Evolutionary conservation across 2,113 vertebrate genomes (phyloP), one percentile per base, ranked within the genome.

Genomic region (Microcebus jonahi): DNA sequence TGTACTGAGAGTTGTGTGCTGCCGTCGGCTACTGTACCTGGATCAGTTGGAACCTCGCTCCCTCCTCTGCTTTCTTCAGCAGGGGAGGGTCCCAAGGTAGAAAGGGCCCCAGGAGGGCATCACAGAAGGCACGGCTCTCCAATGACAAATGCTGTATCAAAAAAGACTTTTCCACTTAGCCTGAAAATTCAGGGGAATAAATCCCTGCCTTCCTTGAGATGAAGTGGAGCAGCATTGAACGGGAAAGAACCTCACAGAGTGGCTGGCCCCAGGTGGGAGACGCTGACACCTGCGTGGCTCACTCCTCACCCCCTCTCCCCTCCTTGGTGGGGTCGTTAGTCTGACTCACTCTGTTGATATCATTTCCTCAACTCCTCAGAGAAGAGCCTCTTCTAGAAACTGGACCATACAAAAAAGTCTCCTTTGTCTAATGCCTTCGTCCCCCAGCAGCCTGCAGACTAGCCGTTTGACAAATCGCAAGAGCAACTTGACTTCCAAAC

Each of bases 141-240:
- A 14, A n/a, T 10, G 70, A 61, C 63, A 79, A 73, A 55, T 10
- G 39, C 50, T 11, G 1, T 34, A 34, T 89, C 14, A 29, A 36
- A 83, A 86, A 88, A 18, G 39, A 79, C 11, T 90, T 90, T 83
- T 50, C 93, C 67, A 17, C 73, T 65, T n/a, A 34, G 31, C 34
- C 93, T 97, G 87, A 65, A 85, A 68, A n/a, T 50, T 88, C 65
- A 29, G 45, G 31, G 42, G 76, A 82, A 76, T 36, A 48, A 75
- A 92, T 61, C 11, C 48, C 34, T 14, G 68, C 48, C 71, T 83
- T 67, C 70, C 92, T 84, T 53, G 91, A 90, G 70, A 79, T 77
- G 34, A 25, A 42, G 55, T 45, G 53, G 42, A n/a, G 79, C n/a
- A 42, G 39, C 14, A 9, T 0, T 71, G 76, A 85, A 42, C 63